These are phyloP conservation scores for Bombycilla garrulus DNA, from an alignment of 2,113 vertebrate genomes.

Conservation along the genomic window DNA sequence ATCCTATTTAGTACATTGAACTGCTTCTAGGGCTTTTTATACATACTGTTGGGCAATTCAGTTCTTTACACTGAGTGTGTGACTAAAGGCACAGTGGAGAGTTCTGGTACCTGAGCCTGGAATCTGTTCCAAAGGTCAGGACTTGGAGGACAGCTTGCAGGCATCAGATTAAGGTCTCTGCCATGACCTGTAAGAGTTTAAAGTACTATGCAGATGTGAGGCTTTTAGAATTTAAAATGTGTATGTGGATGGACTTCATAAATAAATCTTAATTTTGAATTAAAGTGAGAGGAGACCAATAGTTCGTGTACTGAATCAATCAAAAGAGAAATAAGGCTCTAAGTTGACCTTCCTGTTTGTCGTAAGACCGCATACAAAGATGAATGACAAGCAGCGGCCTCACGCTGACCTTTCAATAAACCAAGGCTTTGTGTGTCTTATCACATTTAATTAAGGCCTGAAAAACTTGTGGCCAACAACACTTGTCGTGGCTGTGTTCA, in stretches of 20 bases:
- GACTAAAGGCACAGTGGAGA: not conserved
- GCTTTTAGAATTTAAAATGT: not conserved
- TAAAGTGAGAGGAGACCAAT: not conserved
- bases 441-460: slow-evolving; percentile 29
- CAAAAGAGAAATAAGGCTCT: not conserved
- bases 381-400: not conserved
- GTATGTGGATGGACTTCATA: not conserved
- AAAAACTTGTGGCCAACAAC: slow-evolving; percentile 3
- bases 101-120: not conserved
- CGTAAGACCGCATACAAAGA: not conserved
- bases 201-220: not conserved
- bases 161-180: not conserved
- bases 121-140: not conserved
- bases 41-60: not conserved
- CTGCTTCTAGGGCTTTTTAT: not conserved
- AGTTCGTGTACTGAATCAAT: not conserved
- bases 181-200: not conserved
- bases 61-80: not conserved
- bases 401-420: not conserved
- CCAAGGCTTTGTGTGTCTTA: slow-evolving; percentile 31
- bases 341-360: not conserved
- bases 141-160: not conserved
- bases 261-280: not conserved
- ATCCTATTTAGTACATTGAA: not conserved
- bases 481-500: not conserved